Conservation (phyloP, 1,140 invertebrate species). For the Papilio machaon region DNA sequence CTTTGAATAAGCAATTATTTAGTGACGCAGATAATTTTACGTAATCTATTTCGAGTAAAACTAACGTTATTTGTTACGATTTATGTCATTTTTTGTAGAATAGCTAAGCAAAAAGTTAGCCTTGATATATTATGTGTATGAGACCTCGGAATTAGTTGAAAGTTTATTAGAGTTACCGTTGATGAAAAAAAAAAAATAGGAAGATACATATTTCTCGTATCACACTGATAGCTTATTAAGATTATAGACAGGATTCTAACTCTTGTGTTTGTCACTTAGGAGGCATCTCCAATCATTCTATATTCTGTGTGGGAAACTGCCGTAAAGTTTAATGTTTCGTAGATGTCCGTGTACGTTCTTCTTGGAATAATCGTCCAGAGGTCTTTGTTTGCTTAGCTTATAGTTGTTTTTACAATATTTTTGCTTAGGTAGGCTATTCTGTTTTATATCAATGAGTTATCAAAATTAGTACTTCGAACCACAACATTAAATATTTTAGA, state of each 20-base stretch:
- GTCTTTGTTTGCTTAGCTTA: too few relatives aligned
- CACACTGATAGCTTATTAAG: background rate
- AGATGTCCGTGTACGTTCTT: too few relatives aligned
- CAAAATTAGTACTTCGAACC: background rate
- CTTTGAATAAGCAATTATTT: slow-evolving; percentile 11
- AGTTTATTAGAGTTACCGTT: too few relatives aligned
- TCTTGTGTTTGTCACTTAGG: background rate
- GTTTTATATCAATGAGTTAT: background rate
- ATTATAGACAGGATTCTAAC: background rate
- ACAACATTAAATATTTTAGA: background rate
- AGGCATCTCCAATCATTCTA: background rate
- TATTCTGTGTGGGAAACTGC: background rate
- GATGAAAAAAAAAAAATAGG: too few relatives aligned
- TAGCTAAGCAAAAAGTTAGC: background rate
- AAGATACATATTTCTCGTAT: background rate
- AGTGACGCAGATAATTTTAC: background rate
- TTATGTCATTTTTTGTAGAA: background rate
- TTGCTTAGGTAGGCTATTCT: too few relatives aligned
- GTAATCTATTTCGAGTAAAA: background rate
- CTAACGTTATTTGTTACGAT: background rate
- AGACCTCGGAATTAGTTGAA: too few relatives aligned
- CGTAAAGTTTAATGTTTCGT: too few relatives aligned
- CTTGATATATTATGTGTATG: background rate
- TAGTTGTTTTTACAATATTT: too few relatives aligned
- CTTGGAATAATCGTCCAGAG: too few relatives aligned